Base-by-base conservation (phyloP, 2,888 invertebrate genomes). In the Eupithecia abbreviata region DNA sequence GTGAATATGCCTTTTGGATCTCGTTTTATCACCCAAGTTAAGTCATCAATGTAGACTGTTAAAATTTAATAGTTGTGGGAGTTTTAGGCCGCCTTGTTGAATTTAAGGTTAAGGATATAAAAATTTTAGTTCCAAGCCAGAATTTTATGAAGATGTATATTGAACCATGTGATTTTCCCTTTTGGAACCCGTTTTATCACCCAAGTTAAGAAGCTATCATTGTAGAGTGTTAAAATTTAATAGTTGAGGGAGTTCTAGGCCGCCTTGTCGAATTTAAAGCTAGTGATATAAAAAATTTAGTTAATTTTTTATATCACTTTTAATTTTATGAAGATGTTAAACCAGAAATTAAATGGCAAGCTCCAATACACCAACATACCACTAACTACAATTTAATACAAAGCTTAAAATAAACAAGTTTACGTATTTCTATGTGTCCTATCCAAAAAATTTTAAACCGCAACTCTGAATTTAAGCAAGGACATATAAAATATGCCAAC, bases 121-220 rank as follows among this genome's bases (percentile, higher is more conserved):
- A 55, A n/a, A n/a, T n/a, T n/a, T 7, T 3, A n/a, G 55, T 55
- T n/a, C 55, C n/a, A n/a, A 55, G n/a, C 7, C 12, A 58, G 55
- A 9, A 18, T 58, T 58, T 18, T 9, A 30, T 30, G 30, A 30
- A 30, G 30, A 30, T 30, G 30, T 30, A 89, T 90, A 93, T 86
- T 83, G 77, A 81, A 77, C 79, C 73, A 75, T 74, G 77, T 71
- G 73, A 77, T 75, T 18, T 51, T 55, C 49, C 42, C 73, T 72
- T 68, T 42, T 72, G 75, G 68, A 58, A 73, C 55, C 51, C 45
- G 18, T 73, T 77, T 75, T 75, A 73, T 51, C 42, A 18, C 18
- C n/a, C 18, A 18, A 58, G 18, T 9, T 9, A 58, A 30, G 30
- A 30, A 18, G 55, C 55, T 58, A 18, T 58, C 55, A 58, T 18